These are phyloP conservation scores for Drosophila paucipuncta DNA, from an alignment of 2,888 invertebrate species.

Conservation along the genomic window DNA sequence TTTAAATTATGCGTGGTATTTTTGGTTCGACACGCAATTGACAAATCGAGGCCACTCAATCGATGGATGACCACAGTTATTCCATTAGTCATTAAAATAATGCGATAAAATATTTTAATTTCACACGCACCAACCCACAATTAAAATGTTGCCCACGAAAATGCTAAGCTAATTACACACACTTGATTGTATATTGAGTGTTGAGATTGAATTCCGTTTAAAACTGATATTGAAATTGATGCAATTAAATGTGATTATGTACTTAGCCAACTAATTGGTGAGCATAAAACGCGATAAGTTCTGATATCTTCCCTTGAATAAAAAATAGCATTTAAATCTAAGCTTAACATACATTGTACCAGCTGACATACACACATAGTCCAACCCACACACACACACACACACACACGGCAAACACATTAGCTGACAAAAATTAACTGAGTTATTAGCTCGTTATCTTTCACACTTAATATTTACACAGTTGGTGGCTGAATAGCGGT, in stretches of 20 bases:
- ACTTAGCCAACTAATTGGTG: slow-evolving; percentile 33
- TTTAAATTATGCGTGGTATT: slow-evolving; percentile 19
- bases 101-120: slow-evolving; percentile 34
- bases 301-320: neutral
- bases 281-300: slow-evolving; percentile 1
- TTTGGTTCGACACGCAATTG: slow-evolving; percentile 40
- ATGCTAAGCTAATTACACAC: slow-evolving; percentile 51
- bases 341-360: neutral
- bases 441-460: slow-evolving; percentile 81
- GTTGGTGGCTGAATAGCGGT: slow-evolving; percentile 54
- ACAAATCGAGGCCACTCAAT: slow-evolving; percentile 20
- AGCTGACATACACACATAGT: neutral
- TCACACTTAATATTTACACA: slow-evolving; percentile 76
- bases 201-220: slow-evolving; percentile 23
- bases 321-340: neutral
- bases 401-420: slow-evolving; percentile 25
- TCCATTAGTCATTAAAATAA: slow-evolving; percentile 41
- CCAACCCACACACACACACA: neutral
- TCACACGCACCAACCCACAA: slow-evolving; percentile 56
- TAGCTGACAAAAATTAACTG: slow-evolving; percentile 52
- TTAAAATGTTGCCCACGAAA: slow-evolving; percentile 48
- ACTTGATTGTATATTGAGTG: slow-evolving; percentile 8
- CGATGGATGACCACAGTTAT: slow-evolving; percentile 41
- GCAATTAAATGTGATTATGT: slow-evolving; percentile 46
- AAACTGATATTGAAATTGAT: slow-evolving; percentile 48